Evolutionary conservation across 2,797 vertebrate species (phyloP).

Genomic region (Pantherophis alleghaniensis): DNA sequence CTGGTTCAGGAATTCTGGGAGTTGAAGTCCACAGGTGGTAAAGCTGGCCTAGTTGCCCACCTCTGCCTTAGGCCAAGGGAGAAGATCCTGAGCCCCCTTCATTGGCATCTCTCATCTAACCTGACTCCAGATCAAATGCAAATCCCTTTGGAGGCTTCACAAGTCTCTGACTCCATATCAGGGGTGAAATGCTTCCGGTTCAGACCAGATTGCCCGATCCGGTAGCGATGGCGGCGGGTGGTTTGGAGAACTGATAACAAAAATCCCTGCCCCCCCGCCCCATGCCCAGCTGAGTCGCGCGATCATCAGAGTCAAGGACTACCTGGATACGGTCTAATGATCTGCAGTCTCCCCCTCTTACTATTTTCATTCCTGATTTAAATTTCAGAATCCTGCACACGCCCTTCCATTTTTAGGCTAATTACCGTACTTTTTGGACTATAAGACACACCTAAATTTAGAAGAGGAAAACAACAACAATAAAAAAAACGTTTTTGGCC

Average conservation of each 20-base stretch:
- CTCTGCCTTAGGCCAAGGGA: neutral
- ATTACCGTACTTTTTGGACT: neutral
- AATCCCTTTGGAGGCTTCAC: neutral
- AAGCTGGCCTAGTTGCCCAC: neutral
- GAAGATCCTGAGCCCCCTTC: neutral
- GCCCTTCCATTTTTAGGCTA: neutral
- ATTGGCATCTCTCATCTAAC: neutral
- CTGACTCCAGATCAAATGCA: neutral
- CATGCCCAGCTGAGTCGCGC: too few species aligned
- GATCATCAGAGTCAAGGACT: neutral
- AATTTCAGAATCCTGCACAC: neutral
- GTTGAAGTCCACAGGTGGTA: neutral
- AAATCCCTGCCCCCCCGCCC: too few species aligned
- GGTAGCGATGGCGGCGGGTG: too few species aligned
- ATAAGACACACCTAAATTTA: too few species aligned
- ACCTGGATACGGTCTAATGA: neutral
- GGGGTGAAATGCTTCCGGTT: too few species aligned
- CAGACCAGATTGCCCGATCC: too few species aligned
- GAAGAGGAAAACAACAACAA: too few species aligned
- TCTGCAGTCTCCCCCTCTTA: neutral
- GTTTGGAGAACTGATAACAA: too few species aligned
- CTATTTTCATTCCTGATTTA: neutral
- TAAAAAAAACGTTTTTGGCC: too few species aligned
- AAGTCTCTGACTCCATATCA: too few species aligned
- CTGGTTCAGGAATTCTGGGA: neutral